Evolutionary conservation across 2,797 vertebrate genomes (phyloP).

Genomic region (Phoxinus dragarum): DNA sequence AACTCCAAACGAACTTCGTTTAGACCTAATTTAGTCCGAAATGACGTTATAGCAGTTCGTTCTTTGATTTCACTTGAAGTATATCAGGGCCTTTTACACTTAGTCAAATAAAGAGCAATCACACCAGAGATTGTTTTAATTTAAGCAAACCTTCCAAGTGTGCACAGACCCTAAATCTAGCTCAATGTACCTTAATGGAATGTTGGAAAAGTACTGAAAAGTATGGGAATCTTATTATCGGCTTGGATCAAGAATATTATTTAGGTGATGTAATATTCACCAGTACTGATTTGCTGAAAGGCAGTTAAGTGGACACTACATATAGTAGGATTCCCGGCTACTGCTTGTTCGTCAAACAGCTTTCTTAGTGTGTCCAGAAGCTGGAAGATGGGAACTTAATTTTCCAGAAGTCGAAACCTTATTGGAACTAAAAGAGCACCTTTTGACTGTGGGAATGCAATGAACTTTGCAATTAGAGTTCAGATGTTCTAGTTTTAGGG

Average conservation of each 20-base stretch:
- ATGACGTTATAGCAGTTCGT: too few species aligned
- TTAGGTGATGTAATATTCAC: neutral
- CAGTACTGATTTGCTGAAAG: neutral
- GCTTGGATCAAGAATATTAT: constrained; percentile 10
- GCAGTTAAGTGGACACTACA: neutral
- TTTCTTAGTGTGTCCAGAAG: neutral
- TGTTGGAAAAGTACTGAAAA: neutral
- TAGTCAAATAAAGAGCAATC: neutral
- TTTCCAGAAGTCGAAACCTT: neutral
- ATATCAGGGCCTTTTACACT: neutral
- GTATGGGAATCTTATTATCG: neutral
- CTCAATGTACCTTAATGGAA: neutral
- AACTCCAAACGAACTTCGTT: too few species aligned
- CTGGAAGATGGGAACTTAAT: neutral
- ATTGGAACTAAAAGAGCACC: neutral
- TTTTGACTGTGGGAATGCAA: constrained; percentile 11
- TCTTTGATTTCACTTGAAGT: too few species aligned
- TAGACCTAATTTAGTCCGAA: too few species aligned
- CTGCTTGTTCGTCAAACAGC: constrained; percentile 3
- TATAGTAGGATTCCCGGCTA: neutral
- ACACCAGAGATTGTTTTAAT: too few species aligned
- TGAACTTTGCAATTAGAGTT: constrained; percentile 11
- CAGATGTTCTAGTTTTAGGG: constrained; percentile 2
- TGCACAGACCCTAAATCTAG: neutral
- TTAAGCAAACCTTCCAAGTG: neutral